Evolutionary conservation across 2,797 vertebrate genomes (phyloP).

Genomic region (Sphenopsis melanotis): DNA sequence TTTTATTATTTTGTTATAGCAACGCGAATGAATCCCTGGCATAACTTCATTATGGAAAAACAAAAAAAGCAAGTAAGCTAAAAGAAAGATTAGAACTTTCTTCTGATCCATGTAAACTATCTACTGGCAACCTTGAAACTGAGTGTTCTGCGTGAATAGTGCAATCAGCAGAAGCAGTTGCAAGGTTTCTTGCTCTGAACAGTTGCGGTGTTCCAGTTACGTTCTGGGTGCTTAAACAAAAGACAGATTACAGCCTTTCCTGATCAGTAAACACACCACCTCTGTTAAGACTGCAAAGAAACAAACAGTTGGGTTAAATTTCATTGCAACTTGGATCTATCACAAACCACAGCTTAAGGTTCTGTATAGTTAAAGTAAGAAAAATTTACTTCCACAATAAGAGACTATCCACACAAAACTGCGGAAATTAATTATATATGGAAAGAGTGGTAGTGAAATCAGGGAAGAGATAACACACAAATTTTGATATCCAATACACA

Average conservation of each 20-base stretch:
- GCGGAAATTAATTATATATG: not conserved
- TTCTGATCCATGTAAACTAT: not conserved
- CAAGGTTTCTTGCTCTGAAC: conserved; percentile 9
- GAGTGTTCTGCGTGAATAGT: not conserved
- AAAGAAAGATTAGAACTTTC: not conserved
- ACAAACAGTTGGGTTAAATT: not conserved
- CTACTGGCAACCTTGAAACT: not conserved
- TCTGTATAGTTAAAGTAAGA: not conserved
- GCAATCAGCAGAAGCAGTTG: conserved; percentile 1
- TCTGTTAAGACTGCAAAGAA: not conserved
- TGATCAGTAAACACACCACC: not conserved
- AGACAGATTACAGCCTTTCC: not conserved
- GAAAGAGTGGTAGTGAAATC: not conserved
- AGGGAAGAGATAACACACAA: not conserved
- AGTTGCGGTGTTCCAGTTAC: not conserved
- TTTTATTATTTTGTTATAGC: not conserved
- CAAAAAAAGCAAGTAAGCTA: not conserved
- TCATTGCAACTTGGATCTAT: not conserved
- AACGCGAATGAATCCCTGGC: not conserved
- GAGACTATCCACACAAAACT: not conserved
- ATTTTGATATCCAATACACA: not conserved
- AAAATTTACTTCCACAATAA: not conserved
- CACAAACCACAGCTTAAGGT: not conserved
- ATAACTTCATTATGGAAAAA: not conserved
- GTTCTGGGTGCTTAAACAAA: conserved; percentile 7